phyloP scores from a whole-genome alignment of 2,888 invertebrate species.

The Harpalus rufipes region DNA sequence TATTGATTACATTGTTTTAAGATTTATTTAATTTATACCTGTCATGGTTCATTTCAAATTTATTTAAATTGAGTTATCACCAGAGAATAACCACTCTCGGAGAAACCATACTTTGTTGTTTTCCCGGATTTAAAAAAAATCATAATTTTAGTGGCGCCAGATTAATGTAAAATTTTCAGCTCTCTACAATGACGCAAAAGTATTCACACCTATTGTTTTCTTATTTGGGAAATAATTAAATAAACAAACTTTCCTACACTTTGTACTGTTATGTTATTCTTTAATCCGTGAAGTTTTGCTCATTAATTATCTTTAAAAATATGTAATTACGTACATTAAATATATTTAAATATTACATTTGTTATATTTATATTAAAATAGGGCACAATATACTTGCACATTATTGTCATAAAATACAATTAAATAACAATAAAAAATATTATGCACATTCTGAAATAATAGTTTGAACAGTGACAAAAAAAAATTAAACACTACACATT shows the following conservation, averaged over 20 bases:
- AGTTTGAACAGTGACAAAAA: no score
- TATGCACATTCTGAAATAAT: no score
- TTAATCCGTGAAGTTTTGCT: neutral
- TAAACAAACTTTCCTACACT: neutral
- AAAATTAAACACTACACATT: no score
- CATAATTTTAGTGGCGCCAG: neutral
- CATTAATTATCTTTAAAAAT: neutral
- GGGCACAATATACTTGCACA: no score
- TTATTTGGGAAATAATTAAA: neutral
- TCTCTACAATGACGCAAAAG: neutral
- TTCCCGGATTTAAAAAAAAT: neutral
- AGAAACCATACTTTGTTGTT: neutral
- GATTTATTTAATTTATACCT: neutral
- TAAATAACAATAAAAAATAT: no score
- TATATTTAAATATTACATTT: no score
- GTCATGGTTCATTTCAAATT: constrained; percentile 6
- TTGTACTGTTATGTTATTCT: neutral
- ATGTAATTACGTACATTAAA: no score
- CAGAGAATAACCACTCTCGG: neutral
- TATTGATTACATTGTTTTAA: neutral
- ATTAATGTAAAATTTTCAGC: neutral
- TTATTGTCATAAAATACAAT: no score
- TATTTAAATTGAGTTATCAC: neutral
- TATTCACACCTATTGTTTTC: neutral
- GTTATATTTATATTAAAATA: no score